These are phyloP conservation scores for Micronisus gabar DNA, from an alignment of 2,113 vertebrate species.

Conservation along the genomic window DNA sequence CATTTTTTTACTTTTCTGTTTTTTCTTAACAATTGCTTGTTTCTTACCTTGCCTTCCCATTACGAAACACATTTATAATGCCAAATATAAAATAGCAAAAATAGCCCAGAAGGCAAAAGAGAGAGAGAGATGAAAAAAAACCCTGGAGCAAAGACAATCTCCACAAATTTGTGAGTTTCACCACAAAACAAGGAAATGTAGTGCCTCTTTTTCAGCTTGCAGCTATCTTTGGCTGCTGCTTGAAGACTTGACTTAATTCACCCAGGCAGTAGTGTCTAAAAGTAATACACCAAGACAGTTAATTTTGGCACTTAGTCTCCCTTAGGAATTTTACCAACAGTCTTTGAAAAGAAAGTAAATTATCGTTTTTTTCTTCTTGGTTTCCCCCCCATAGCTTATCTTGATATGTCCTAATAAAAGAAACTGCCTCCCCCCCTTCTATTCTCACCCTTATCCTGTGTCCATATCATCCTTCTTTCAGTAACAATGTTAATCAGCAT, in stretches of 20 bases:
- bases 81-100: constrained; percentile 39
- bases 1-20: background rate
- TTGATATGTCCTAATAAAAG: constrained; percentile 32
- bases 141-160: constrained; percentile 24
- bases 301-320: constrained; percentile 71
- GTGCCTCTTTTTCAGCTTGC: constrained; percentile 30
- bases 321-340: constrained; percentile 73
- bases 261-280: constrained; percentile 62
- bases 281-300: constrained; percentile 69
- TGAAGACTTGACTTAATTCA: constrained; percentile 70
- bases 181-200: constrained; percentile 24
- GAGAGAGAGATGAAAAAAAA: background rate
- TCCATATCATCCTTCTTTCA: constrained; percentile 3
- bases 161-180: constrained; percentile 34
- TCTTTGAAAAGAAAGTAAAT: constrained; percentile 70
- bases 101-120: background rate
- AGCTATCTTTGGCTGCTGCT: constrained; percentile 54
- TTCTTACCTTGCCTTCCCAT: constrained; percentile 17
- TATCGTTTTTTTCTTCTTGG: constrained; percentile 10
- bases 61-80: constrained; percentile 26
- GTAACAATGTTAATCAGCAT: constrained; percentile 61
- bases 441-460: constrained; percentile 37
- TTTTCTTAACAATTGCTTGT: constrained; percentile 10
- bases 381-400: constrained; percentile 47
- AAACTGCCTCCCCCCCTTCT: background rate